Percentiles rank a stretch among this genome's conserved stretches.
These are phyloP conservation scores for Gulo gulo DNA, from an alignment of 2,113 vertebrate genomes.

Conservation along the genomic window DNA sequence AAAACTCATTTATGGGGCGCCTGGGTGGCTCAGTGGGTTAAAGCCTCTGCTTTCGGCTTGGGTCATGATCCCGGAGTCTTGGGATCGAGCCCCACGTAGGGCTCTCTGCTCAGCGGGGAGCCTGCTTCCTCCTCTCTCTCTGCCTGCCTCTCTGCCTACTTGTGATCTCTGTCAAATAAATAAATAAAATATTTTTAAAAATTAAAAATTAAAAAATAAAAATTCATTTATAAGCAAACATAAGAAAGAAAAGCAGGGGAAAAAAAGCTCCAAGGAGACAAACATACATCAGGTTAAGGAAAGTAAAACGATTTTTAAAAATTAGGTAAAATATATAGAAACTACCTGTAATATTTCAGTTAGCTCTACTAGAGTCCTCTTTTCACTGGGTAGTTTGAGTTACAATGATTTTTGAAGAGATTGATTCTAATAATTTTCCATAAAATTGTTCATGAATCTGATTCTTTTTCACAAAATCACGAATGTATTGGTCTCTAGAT, in stretches of 20 bases:
- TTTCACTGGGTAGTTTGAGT: not conserved
- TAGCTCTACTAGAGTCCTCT: not conserved
- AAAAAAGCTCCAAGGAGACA: not conserved
- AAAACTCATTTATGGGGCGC: not conserved
- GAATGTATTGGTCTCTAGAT: not conserved
- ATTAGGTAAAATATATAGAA: not conserved
- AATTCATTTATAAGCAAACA: not conserved
- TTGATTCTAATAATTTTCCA: slow-evolving; percentile 34
- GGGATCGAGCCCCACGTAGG: too few relatives aligned
- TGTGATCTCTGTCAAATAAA: too few relatives aligned
- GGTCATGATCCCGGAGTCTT: too few relatives aligned
- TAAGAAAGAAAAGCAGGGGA: not conserved
- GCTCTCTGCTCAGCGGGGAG: too few relatives aligned
- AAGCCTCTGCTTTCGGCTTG: too few relatives aligned
- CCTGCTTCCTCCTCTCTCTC: too few relatives aligned
- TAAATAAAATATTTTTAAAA: too few relatives aligned
- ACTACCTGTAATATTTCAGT: slow-evolving; percentile 34
- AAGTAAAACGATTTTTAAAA: not conserved
- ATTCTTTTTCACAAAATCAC: not conserved
- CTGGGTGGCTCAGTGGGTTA: too few relatives aligned
- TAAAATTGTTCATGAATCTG: not conserved
- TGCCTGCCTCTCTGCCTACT: too few relatives aligned
- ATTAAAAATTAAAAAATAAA: not conserved
- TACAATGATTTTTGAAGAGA: slow-evolving; percentile 46
- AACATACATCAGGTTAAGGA: not conserved